These are phyloP conservation scores for Drosophila kikkawai DNA, from an alignment of 1,140 invertebrate genomes.

Conservation along the genomic window DNA sequence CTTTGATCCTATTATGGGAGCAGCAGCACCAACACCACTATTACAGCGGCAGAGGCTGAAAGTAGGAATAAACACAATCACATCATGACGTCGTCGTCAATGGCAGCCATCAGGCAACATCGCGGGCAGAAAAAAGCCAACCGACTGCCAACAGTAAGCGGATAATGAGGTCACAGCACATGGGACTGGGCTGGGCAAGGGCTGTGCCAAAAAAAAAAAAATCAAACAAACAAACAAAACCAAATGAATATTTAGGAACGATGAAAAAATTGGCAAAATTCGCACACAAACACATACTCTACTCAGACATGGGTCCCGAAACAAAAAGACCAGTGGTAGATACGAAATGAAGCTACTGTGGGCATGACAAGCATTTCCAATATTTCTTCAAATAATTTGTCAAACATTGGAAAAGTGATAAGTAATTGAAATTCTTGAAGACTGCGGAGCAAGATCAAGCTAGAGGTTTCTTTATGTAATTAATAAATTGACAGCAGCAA, in stretches of 20 bases:
- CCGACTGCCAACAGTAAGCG: constrained; percentile 27
- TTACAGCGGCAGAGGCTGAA: background rate
- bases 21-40: background rate
- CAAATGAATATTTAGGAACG: constrained; percentile 54
- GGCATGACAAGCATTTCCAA: constrained; percentile 13
- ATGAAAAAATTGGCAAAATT: constrained; percentile 51
- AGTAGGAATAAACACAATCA: constrained; percentile 44
- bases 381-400: background rate
- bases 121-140: constrained; percentile 26
- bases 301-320: constrained; percentile 1
- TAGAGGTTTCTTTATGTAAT: background rate
- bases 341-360: constrained; percentile 13
- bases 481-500: background rate
- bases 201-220: constrained; percentile 32
- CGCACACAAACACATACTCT: constrained; percentile 6
- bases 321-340: constrained; percentile 21
- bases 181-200: constrained; percentile 53
- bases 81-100: constrained; percentile 61
- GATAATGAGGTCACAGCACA: constrained; percentile 59
- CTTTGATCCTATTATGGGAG: constrained; percentile 60
- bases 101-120: constrained; percentile 41
- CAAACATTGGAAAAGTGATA: background rate
- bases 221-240: constrained; percentile 34
- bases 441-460: background rate
- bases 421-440: constrained; percentile 3